Base-by-base conservation (phyloP, 2,113 vertebrate genomes). In the Gulo gulo region DNA sequence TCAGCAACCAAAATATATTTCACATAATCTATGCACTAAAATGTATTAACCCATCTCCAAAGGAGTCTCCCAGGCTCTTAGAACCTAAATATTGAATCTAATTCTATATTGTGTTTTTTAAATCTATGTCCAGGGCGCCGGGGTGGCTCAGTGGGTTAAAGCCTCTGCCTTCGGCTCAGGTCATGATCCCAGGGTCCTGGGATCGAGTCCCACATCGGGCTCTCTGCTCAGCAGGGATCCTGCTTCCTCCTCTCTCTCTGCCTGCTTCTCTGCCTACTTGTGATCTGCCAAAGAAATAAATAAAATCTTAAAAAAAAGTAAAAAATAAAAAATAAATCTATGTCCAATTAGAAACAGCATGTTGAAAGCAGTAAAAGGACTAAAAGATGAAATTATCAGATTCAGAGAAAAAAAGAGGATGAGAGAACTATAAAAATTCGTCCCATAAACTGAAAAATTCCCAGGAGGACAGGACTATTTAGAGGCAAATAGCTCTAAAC, bases 91-190 rank as follows among this genome's bases (percentile, higher is more conserved):
- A 71, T 55, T 92, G 63, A 55, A 0, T 61, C 34, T 94, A 92
- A 84, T 85, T 90, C 47, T 59, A 95, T 71, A 52, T 94, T 29
- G 65, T 92, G 18, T 78, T 89, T 96, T 76, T 91, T 83, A 90
- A 90, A 59, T 84, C 81, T 36, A 6, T 42, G 13, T 84, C 50
- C 90, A 29, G 39, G 39, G 39, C 39, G 4, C 39, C 39, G 4
- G 39, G 5, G 39, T 42, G 39, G 39, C 39, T 42, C 39, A 42
- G 39, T 42, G 39, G 39, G 39, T 42, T 42, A 42, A 42, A 42
- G 39, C 39, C 39, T 42, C 39, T 42, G 39, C 39, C 39, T 42
- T 42, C 39, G 39, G 39, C 39, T 42, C 39, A 42, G 39, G 39
- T 42, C 39, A 42, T 42, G 39, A 42, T 42, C 39, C 39, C 39